Percentiles rank a stretch among this genome's conserved stretches.
Conservation (phyloP, 2,113 vertebrate species). For the Hippolais icterina region DNA sequence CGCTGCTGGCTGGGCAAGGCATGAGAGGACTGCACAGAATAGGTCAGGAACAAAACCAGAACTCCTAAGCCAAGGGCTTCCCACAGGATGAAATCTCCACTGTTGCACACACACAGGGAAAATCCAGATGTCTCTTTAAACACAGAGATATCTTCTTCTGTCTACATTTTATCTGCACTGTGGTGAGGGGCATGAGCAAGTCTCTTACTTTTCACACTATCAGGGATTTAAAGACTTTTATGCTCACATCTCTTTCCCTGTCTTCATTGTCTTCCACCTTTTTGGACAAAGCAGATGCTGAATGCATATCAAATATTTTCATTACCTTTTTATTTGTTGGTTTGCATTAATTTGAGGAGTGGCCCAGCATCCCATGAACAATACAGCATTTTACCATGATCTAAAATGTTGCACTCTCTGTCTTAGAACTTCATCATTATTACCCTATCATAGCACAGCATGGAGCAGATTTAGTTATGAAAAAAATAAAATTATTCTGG, state of each 20-base stretch:
- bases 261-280: background rate
- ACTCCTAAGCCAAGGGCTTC: background rate
- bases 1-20: background rate
- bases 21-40: background rate
- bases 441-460: background rate
- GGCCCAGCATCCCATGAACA: background rate
- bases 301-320: background rate
- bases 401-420: background rate
- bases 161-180: background rate
- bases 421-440: background rate
- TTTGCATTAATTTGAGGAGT: background rate
- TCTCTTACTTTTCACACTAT: background rate
- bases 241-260: background rate
- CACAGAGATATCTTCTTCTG: background rate
- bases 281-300: background rate
- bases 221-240: background rate
- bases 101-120: background rate
- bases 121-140: background rate
- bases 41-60: background rate
- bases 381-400: background rate
- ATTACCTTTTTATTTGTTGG: background rate
- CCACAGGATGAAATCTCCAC: background rate
- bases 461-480: background rate
- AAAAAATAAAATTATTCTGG: background rate
- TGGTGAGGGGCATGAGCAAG: background rate